A percentile compares a stretch with the other conserved stretches of the same genome.
Evolutionary conservation across 2,113 vertebrate genomes (phyloP).

Genomic region (Eurypyga helias): DNA sequence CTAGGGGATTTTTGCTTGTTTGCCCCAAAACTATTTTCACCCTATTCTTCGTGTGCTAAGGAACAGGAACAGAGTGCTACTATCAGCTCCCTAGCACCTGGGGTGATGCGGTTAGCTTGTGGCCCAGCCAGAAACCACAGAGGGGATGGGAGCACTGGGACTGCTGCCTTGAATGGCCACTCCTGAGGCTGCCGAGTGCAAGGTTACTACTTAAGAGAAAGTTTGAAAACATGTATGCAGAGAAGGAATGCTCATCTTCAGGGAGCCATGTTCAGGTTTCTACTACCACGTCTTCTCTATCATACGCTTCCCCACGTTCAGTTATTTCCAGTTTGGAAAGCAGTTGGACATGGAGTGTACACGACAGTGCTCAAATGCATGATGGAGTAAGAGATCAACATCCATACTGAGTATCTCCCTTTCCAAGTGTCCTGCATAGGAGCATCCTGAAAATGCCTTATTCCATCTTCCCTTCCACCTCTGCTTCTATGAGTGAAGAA

Average conservation of each 20-base stretch:
- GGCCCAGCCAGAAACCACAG: neutral
- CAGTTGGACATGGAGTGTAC: neutral
- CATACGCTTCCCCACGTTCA: neutral
- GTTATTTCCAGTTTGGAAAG: neutral
- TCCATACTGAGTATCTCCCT: accelerated
- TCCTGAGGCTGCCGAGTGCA: accelerated
- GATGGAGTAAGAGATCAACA: neutral
- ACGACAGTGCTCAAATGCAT: neutral
- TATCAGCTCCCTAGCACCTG: neutral
- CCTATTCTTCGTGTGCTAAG: neutral
- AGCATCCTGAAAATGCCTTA: neutral
- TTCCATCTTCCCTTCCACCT: neutral
- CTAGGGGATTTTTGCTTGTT: neutral
- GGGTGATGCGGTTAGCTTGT: neutral
- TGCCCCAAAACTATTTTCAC: neutral
- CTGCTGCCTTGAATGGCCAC: accelerated
- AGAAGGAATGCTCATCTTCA: neutral
- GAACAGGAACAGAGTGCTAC: neutral
- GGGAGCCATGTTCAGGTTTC: neutral
- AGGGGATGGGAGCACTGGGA: neutral
- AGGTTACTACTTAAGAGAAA: accelerated
- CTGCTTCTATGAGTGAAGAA: neutral
- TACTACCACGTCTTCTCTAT: accelerated
- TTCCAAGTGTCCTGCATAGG: neutral
- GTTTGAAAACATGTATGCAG: accelerated